phyloP scores from a whole-genome alignment of 2,888 invertebrate species.

The Myathropa florea region DNA sequence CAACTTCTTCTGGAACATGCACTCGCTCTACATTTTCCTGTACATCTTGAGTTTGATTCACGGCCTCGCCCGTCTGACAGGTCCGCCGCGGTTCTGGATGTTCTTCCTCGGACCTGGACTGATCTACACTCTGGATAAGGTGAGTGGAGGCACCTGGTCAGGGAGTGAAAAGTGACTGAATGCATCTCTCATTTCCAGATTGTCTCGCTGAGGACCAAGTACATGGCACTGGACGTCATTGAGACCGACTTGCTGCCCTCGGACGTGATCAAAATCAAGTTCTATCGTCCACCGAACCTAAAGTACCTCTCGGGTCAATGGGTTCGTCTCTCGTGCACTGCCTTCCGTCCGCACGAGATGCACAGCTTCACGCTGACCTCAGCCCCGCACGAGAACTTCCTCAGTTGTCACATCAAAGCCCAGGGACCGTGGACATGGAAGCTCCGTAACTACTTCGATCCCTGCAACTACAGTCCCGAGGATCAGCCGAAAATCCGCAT shows the following conservation, averaged over 20 bases:
- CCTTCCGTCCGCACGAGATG: conserved; percentile 93
- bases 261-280: conserved; percentile 96
- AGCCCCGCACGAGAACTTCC: conserved; percentile 96
- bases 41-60: conserved; percentile 94
- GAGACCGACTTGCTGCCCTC: conserved; percentile 96
- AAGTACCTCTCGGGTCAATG: conserved; percentile 97
- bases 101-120: conserved; percentile 96
- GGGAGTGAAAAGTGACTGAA: neutral
- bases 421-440: conserved; percentile 99
- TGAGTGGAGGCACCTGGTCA: neutral
- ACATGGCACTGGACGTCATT: conserved; percentile 94
- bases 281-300: conserved; percentile 96
- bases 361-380: conserved; percentile 98
- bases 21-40: conserved; percentile 92
- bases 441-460: conserved; percentile 95
- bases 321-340: conserved; percentile 95
- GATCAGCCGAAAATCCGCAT: conserved; percentile 93
- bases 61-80: conserved; percentile 94
- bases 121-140: conserved; percentile 92
- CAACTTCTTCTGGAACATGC: conserved; percentile 97
- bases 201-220: conserved; percentile 93
- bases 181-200: conserved; percentile 82
- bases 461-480: conserved; percentile 93
- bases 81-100: conserved; percentile 95
- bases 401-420: conserved; percentile 96